phyloP scores from a whole-genome alignment of 2,797 vertebrate species.

The Leuciscus waleckii region DNA sequence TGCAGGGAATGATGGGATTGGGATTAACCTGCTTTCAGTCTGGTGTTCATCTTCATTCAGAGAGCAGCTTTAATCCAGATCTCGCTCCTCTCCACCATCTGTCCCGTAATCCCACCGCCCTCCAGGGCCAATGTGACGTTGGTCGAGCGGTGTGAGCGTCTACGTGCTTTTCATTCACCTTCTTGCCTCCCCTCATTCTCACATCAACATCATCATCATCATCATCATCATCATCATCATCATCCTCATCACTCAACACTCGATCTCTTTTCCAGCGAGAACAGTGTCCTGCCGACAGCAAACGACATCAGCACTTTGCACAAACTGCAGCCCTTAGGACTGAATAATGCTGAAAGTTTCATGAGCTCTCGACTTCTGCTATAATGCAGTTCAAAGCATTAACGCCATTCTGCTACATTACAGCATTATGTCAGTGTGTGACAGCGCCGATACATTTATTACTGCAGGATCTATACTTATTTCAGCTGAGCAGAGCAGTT shows the following conservation, averaged over 20 bases:
- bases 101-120: conserved; percentile 46
- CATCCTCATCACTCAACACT: conserved; percentile 10
- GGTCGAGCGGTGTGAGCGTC: neutral
- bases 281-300: neutral
- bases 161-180: neutral
- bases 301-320: conserved; percentile 41
- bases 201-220: conserved; percentile 6
- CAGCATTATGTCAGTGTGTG: neutral
- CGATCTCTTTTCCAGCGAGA: neutral
- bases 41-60: conserved; percentile 52
- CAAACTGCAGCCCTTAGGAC: conserved; percentile 29
- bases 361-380: conserved; percentile 38
- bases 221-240: neutral
- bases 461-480: conserved; percentile 8
- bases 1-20: conserved; percentile 44
- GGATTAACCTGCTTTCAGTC: conserved; percentile 58
- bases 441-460: conserved; percentile 32
- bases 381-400: conserved; percentile 33
- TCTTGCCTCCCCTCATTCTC: neutral
- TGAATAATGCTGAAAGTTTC: conserved; percentile 48
- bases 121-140: conserved; percentile 4
- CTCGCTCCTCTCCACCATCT: conserved; percentile 51
- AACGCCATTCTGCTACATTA: conserved; percentile 29
- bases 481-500: neutral
- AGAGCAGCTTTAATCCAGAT: conserved; percentile 47